Base-by-base conservation (phyloP, 2,888 invertebrate genomes). In the Catocala fraxini region DNA sequence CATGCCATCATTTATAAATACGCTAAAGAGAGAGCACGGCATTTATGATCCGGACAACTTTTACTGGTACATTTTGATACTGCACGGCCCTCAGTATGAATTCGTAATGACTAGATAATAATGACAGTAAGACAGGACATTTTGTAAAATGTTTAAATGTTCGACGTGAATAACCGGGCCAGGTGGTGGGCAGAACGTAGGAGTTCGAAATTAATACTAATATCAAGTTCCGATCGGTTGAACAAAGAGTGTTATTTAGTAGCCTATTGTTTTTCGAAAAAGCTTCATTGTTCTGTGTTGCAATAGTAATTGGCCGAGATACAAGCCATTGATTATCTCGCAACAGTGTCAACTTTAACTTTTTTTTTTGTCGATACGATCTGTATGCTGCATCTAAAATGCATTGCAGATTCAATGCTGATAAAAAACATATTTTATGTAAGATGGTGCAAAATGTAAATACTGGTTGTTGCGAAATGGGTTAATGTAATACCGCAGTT, bases 161-260 rank as follows among this genome's bases (percentile, higher is more conserved):
- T 75, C 74, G 71, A 82, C 80, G 86, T 83, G 77, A 80, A 78
- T 81, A 82, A 81, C 70, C 75, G 33, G 45, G 61, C 49, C 54
- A 46, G 56, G 25, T 59, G 49, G 77, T 90, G 84, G 89, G 89
- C 59, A 64, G 83, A 73, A 81, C 81, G 91, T 90, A 87, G 90
- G 90, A 85, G 90, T 86, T 71, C 68, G 51, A 78, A 84, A 87
- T 85, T 84, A 77, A 85, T 85, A 80, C 80, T 77, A 76, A 88
- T 86, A 86, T 81, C 73, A 76, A 65, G 84, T 87, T 82, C 81
- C 85, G 80, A 82, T 82, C 70, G 77, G 71, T 68, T 81, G 75
- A 86, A 86, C 86, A 79, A n/a, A n/a, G n/a, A n/a, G 57, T 74
- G 77, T 78, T 83, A 83, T 83, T 79, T 80, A 82, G 75, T 79